Evolutionary conservation across 2,797 vertebrate genomes (phyloP).

Genomic region (Eleutherodactylus coqui): DNA sequence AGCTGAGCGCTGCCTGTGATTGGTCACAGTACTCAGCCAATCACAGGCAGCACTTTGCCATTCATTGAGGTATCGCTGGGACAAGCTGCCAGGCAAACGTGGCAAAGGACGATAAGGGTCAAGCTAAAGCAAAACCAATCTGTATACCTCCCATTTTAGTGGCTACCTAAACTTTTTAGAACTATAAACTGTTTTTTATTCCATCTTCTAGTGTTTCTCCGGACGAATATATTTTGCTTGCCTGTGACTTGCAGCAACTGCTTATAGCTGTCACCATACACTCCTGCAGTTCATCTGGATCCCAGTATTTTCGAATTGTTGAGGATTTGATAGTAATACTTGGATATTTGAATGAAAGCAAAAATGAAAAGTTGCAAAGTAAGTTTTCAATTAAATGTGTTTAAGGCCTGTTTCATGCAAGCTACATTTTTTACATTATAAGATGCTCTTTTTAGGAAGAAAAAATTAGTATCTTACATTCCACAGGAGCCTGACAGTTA

Average conservation of each 20-base stretch:
- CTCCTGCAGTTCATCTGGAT: slow-evolving; percentile 95
- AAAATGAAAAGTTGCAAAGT: slow-evolving; percentile 91
- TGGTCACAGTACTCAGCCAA: too few relatives aligned
- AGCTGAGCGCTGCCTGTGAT: too few relatives aligned
- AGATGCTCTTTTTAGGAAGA: too few relatives aligned
- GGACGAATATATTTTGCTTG: slow-evolving; percentile 92
- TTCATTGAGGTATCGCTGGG: too few relatives aligned
- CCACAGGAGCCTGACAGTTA: too few relatives aligned
- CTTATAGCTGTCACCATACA: slow-evolving; percentile 94
- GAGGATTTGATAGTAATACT: slow-evolving; percentile 96
- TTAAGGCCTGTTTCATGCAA: background rate
- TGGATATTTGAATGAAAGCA: slow-evolving; percentile 94
- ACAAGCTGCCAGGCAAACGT: too few relatives aligned
- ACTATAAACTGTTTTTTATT: background rate
- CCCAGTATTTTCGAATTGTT: slow-evolving; percentile 98
- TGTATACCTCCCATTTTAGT: too few relatives aligned
- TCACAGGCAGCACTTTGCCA: too few relatives aligned
- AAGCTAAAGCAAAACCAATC: too few relatives aligned
- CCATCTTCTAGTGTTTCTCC: slow-evolving; percentile 81
- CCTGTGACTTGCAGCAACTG: slow-evolving; percentile 95
- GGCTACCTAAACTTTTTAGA: too few relatives aligned
- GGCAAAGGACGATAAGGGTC: too few relatives aligned
- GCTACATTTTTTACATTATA: background rate
- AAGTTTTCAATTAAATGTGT: slow-evolving; percentile 66
- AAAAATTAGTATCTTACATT: too few relatives aligned